Percentiles rank a stretch among this genome's conserved stretches.
Evolutionary conservation across 2,113 vertebrate species (phyloP).

Genomic region (Oncorhynchus nerka): DNA sequence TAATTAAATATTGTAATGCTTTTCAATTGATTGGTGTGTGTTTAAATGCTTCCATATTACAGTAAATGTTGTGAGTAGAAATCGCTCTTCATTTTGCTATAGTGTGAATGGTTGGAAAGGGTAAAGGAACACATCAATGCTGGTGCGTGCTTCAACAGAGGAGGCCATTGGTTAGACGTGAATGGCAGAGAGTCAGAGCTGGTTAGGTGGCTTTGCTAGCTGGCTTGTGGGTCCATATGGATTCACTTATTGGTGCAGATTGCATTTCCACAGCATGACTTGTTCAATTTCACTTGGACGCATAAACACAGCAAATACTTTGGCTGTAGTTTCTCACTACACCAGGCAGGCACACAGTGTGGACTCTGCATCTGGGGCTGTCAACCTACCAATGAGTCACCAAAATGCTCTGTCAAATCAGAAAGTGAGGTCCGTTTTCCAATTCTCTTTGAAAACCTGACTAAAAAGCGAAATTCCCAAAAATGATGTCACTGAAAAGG

Average conservation of each 20-base stretch:
- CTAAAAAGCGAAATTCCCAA: conserved; percentile 13
- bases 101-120: neutral
- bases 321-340: conserved; percentile 31
- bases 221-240: conserved; percentile 49
- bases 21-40: conserved; percentile 26
- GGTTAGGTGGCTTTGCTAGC: conserved; percentile 20
- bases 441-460: conserved; percentile 17
- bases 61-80: neutral
- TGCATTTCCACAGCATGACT: conserved; percentile 52
- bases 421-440: conserved; percentile 33
- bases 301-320: conserved; percentile 52
- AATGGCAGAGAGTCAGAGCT: conserved; percentile 36
- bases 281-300: conserved; percentile 40
- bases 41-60: conserved; percentile 2
- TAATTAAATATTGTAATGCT: conserved; percentile 58
- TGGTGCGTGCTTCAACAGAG: neutral
- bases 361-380: conserved; percentile 38
- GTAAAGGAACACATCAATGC: neutral
- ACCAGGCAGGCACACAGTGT: conserved; percentile 9
- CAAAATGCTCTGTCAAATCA: conserved; percentile 36
- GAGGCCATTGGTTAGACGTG: conserved; percentile 21
- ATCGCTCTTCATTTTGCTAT: neutral
- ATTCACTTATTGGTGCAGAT: conserved; percentile 54
- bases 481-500: conserved; percentile 35
- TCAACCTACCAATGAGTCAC: conserved; percentile 33